Conservation (phyloP, 53 echinoderm and acorn worm genomes). For the Echinometra lucunter region DNA sequence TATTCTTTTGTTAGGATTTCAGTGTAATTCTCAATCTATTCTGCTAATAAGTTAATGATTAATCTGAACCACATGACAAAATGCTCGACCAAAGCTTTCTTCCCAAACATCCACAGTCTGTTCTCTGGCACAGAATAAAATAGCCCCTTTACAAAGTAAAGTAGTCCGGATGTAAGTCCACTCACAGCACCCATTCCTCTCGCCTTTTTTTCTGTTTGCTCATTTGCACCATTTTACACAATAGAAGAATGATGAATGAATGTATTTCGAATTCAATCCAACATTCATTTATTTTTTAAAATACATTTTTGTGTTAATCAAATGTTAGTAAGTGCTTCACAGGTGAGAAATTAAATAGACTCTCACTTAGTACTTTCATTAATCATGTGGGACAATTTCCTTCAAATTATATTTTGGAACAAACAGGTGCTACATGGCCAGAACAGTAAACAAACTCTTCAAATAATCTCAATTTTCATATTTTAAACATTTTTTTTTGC, state of each 20-base stretch:
- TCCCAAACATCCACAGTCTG: conserved; percentile 16
- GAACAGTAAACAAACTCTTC: neutral
- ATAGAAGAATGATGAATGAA: neutral
- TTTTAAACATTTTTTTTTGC: neutral
- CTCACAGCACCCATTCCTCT: neutral
- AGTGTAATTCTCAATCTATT: neutral
- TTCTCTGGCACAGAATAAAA: neutral
- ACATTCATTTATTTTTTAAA: neutral
- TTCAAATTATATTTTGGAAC: neutral
- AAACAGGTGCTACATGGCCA: neutral
- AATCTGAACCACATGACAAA: conserved; percentile 20
- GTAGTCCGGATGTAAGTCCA: neutral
- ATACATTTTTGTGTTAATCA: neutral
- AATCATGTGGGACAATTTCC: neutral
- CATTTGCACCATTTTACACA: neutral
- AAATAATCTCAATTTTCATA: neutral
- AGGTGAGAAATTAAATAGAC: neutral
- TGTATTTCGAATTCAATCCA: neutral
- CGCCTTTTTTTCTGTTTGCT: neutral
- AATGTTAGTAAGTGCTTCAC: neutral
- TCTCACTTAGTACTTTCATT: neutral
- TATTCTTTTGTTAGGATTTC: conserved; percentile 5
- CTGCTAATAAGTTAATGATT: conserved; percentile 39
- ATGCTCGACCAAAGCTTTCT: neutral
- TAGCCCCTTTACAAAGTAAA: neutral